phyloP scores from a whole-genome alignment of 2,797 vertebrate genomes.

The Pseudopleuronectes americanus region DNA sequence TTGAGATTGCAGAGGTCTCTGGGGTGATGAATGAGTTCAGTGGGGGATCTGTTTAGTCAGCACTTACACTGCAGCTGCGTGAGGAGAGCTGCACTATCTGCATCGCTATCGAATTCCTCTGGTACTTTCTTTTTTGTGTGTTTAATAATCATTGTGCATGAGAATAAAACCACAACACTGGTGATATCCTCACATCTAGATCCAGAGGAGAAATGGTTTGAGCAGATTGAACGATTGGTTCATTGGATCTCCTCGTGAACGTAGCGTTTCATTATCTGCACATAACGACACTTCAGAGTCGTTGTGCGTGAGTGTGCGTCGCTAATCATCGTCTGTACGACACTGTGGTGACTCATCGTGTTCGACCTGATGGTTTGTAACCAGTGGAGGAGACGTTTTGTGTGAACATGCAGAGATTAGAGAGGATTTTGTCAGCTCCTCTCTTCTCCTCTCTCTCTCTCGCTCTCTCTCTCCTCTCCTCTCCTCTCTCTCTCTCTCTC shows the following conservation, averaged over 20 bases:
- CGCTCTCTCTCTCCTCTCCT: too few species aligned
- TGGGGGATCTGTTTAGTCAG: constrained; percentile 59
- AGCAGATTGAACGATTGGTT: neutral
- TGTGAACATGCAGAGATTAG: constrained; percentile 27
- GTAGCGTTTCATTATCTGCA: constrained; percentile 14
- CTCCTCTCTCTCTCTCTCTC: too few species aligned
- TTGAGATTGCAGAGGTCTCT: constrained; percentile 11
- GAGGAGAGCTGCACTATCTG: constrained; percentile 26
- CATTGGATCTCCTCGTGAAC: constrained; percentile 9
- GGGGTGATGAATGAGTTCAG: constrained; percentile 30
- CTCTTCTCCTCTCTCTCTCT: neutral
- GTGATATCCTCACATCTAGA: neutral
- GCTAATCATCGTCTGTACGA: too few species aligned
- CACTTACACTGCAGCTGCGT: constrained; percentile 7
- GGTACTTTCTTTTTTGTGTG: neutral
- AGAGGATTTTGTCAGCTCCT: constrained; percentile 12
- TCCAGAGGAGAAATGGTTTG: neutral
- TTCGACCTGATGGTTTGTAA: neutral
- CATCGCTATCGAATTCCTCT: constrained; percentile 15
- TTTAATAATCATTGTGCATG: constrained; percentile 3
- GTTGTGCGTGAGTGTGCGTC: too few species aligned
- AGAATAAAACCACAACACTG: neutral
- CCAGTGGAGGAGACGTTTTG: constrained; percentile 15
- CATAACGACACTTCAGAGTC: neutral
- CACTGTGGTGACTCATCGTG: neutral